Conservation (phyloP, 2,113 vertebrate species). For the Elachura formosa region DNA sequence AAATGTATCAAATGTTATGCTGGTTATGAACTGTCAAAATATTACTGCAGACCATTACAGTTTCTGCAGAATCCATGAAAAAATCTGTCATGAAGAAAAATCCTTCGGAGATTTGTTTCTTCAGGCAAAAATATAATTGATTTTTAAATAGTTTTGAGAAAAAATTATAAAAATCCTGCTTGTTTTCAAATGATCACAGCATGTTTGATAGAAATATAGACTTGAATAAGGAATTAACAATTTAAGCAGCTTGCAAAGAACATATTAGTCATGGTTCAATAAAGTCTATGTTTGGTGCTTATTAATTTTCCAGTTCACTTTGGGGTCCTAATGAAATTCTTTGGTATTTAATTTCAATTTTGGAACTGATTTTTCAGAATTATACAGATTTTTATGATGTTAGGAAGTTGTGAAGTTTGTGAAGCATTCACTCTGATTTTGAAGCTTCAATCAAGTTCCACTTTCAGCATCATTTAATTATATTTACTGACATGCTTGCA, state of each 20-base stretch:
- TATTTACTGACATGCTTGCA: background rate
- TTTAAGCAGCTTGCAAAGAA: background rate
- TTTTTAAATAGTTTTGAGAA: conserved; percentile 1
- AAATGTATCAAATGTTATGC: background rate
- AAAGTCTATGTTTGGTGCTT: background rate
- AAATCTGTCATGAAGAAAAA: background rate
- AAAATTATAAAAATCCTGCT: background rate
- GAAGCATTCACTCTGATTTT: background rate
- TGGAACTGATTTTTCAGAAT: background rate
- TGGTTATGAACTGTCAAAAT: conserved; percentile 39
- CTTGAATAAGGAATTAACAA: background rate
- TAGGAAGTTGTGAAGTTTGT: background rate
- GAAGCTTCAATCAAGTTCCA: background rate
- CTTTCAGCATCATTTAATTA: background rate
- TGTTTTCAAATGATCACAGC: background rate
- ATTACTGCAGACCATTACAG: background rate
- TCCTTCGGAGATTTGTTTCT: background rate
- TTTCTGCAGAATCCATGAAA: background rate
- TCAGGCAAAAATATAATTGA: conserved; percentile 16
- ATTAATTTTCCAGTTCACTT: conserved; percentile 17
- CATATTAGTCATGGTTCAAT: background rate
- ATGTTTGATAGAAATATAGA: background rate
- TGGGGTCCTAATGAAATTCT: background rate
- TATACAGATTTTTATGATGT: background rate
- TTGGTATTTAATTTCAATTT: conserved; percentile 22